Conservation (phyloP, 1,140 invertebrate species). For the Nixonia krombeini region DNA sequence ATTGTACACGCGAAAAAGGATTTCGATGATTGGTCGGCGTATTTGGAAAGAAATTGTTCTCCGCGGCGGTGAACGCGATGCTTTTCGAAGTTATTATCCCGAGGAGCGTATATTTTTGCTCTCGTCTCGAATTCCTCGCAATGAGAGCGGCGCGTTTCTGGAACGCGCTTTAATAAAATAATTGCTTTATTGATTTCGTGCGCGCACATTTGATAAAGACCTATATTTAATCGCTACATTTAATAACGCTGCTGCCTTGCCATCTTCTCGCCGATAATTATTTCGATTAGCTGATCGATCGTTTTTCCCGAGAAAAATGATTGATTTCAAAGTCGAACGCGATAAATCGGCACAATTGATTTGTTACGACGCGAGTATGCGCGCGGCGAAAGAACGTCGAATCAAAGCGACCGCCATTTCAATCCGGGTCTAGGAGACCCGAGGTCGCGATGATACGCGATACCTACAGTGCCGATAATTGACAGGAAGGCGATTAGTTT, state of each 20-base stretch:
- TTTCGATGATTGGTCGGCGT: no score
- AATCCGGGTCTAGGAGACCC: slow-evolving; percentile 50
- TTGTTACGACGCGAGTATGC: slow-evolving; percentile 32
- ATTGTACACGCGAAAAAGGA: neutral
- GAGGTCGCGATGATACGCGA: slow-evolving; percentile 44
- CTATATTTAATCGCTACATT: slow-evolving; percentile 40
- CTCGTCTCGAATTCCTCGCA: no score
- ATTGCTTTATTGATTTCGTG: neutral
- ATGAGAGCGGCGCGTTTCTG: no score
- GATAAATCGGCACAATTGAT: slow-evolving; percentile 49
- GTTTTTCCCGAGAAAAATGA: slow-evolving; percentile 37
- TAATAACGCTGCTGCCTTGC: slow-evolving; percentile 19
- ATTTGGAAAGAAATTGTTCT: no score
- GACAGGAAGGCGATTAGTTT: slow-evolving; percentile 52
- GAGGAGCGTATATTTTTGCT: no score
- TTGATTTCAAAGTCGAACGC: slow-evolving; percentile 47
- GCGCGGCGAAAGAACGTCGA: slow-evolving; percentile 40
- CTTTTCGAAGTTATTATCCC: no score
- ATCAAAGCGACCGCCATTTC: slow-evolving; percentile 48
- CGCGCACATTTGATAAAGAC: slow-evolving; percentile 33
- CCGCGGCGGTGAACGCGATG: no score
- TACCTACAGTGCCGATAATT: slow-evolving; percentile 48
- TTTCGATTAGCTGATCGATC: slow-evolving; percentile 39
- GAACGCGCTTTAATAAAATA: neutral
- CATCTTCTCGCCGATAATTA: slow-evolving; percentile 23